Conservation (phyloP, 2,113 vertebrate species). For the Grallaria varia region DNA sequence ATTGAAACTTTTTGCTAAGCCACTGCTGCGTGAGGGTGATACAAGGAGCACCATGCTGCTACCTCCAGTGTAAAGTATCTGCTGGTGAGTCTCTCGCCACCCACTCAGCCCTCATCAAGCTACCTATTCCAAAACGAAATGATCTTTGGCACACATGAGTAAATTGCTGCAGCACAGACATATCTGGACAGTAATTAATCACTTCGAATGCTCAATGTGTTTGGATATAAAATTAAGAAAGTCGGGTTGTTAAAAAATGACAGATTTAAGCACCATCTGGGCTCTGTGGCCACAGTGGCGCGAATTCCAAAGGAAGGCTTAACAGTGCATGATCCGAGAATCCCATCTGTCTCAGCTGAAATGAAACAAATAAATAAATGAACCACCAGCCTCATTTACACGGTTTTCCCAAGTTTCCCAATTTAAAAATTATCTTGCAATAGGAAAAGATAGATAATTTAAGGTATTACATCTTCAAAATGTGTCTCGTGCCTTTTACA, state of each 20-base stretch:
- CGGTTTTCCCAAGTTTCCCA: constrained; percentile 50
- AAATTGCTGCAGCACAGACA: constrained; percentile 65
- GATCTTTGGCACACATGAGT: constrained; percentile 2
- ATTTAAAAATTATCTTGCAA: constrained; percentile 21
- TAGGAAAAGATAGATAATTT: not conserved
- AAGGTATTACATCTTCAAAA: not conserved
- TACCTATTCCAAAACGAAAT: constrained; percentile 9
- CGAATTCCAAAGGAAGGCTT: constrained; percentile 84
- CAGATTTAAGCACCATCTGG: constrained; percentile 85
- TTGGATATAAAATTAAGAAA: constrained; percentile 82
- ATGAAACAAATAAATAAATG: constrained; percentile 72
- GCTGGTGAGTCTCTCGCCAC: not conserved
- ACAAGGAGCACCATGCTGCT: not conserved
- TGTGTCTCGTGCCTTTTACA: accelerated
- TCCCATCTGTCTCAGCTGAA: constrained; percentile 81
- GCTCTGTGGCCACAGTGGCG: constrained; percentile 79
- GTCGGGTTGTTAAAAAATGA: constrained; percentile 80
- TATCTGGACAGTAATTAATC: constrained; percentile 80
- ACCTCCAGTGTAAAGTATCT: not conserved
- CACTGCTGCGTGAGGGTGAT: not conserved
- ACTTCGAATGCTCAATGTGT: constrained; percentile 75
- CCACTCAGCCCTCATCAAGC: not conserved
- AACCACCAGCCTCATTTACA: constrained; percentile 38
- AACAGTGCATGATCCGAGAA: constrained; percentile 81
- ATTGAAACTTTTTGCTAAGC: not conserved